Evolutionary conservation across 2,113 vertebrate species (phyloP).

Genomic region (Coptodon bakossiorum): DNA sequence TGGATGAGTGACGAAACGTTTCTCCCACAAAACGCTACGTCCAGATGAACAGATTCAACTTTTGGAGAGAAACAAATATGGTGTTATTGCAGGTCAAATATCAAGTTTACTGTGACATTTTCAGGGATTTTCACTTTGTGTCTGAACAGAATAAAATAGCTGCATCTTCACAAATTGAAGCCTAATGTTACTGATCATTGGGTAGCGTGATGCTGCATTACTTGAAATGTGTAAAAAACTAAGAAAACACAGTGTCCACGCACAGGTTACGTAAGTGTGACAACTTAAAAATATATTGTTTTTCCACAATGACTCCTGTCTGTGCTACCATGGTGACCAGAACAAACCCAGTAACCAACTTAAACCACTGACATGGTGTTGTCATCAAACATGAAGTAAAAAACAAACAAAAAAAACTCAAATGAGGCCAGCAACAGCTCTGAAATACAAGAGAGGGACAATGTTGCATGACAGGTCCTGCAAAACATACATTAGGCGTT

Average conservation of each 20-base stretch:
- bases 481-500: accelerated
- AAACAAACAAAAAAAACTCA: not conserved
- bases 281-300: not conserved
- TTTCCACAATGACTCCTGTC: not conserved
- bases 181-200: not conserved
- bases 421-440: not conserved
- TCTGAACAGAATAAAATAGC: not conserved
- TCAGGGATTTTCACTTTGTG: not conserved
- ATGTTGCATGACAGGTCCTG: accelerated
- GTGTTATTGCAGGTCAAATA: not conserved
- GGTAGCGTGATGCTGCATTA: not conserved
- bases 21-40: too few relatives aligned
- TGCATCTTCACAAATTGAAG: accelerated
- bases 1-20: too few relatives aligned
- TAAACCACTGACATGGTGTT: not conserved
- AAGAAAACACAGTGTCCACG: not conserved
- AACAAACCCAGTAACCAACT: accelerated
- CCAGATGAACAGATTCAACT: too few relatives aligned
- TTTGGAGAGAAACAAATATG: too few relatives aligned
- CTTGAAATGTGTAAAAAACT: not conserved
- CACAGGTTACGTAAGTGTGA: not conserved
- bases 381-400: not conserved
- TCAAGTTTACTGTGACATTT: not conserved
- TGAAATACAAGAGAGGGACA: accelerated
- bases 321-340: not conserved